Evolutionary conservation across 2,888 invertebrate species (phyloP), one percentile per base, ranked within the genome.

Genomic region (Thecocarcelia acutangulata): DNA sequence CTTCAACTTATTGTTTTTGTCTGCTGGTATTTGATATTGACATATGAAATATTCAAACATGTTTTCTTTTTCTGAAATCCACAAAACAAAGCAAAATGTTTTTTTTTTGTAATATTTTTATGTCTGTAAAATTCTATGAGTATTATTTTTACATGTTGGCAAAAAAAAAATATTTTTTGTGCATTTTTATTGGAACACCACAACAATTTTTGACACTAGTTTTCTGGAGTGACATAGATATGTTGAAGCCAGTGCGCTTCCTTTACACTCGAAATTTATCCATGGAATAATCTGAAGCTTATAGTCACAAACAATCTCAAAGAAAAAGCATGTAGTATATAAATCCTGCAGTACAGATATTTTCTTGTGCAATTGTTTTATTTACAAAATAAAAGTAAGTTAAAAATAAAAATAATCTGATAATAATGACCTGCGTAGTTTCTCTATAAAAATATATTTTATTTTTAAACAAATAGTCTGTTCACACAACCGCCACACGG

Each of bases 131-230:
- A 28, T 13, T 56, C 4, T 44, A 8, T 52, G 15, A 15, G 6
- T 28, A 6, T 15, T 50, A 5, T 12, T 13, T 28, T 12, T 58
- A n/a, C 15, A 33, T 52, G 21, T 17, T 6, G 1, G 9, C 9
- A 24, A 8, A 21, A 42, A 15, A 44, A 50, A n/a, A n/a, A n/a
- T n/a, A n/a, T n/a, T n/a, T n/a, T 19, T 46, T 21, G 8, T 66
- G 28, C 66, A 76, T 63, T 33, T 82, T 63, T 76, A 73, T 63
- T 56, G 68, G 24, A 44, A 69, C 28, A 64, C 66, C 77, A 77
- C 81, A 77, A 81, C 63, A 69, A 77, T 77, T 69, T 76, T 73
- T 69, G 81, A 69, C 81, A 81, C 33, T 19, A 69, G 69, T 54
- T 63, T 24, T 24, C n/a, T 42, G 69, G 15, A 9, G 9, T 63